Percentiles rank a stretch among this genome's conserved stretches.
Evolutionary conservation across 2,888 invertebrate species (phyloP).

Genomic region (Drosophila bunnanda): DNA sequence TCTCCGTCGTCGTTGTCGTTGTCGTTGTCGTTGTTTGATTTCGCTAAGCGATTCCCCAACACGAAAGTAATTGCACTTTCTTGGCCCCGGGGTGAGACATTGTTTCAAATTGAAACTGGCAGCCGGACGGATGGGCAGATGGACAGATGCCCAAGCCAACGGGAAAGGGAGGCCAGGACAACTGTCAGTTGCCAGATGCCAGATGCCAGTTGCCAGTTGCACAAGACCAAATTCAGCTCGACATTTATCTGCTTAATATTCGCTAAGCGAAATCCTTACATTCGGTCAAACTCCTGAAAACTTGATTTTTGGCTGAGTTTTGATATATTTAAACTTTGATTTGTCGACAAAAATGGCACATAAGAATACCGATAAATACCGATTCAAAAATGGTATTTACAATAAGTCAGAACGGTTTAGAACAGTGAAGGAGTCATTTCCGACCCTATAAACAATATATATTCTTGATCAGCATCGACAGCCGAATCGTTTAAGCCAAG

Average conservation of each 20-base stretch:
- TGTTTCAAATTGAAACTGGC: conserved; percentile 50
- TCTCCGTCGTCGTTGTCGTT: background rate
- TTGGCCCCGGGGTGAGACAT: conserved; percentile 17
- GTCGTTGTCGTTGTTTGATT: conserved; percentile 11
- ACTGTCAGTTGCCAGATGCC: conserved; percentile 20
- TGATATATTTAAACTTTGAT: too few species aligned
- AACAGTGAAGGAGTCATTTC: too few species aligned
- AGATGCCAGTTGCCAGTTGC: background rate
- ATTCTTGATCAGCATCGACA: too few species aligned
- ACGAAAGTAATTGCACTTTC: conserved; percentile 60
- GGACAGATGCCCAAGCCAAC: background rate
- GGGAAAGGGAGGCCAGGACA: background rate
- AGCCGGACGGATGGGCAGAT: conserved; percentile 28
- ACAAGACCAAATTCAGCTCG: background rate
- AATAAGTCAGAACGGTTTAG: too few species aligned
- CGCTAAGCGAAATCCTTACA: background rate
- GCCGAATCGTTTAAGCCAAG: too few species aligned
- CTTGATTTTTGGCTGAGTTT: too few species aligned
- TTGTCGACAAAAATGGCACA: too few species aligned
- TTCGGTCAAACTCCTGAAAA: too few species aligned
- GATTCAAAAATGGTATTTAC: too few species aligned
- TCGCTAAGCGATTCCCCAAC: conserved; percentile 36
- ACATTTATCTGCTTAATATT: background rate
- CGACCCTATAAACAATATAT: too few species aligned
- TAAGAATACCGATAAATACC: too few species aligned